Evolutionary conservation across 2,113 vertebrate species (phyloP), one percentile per base, ranked within the genome.

Genomic region (Drymodes brunneopygia): DNA sequence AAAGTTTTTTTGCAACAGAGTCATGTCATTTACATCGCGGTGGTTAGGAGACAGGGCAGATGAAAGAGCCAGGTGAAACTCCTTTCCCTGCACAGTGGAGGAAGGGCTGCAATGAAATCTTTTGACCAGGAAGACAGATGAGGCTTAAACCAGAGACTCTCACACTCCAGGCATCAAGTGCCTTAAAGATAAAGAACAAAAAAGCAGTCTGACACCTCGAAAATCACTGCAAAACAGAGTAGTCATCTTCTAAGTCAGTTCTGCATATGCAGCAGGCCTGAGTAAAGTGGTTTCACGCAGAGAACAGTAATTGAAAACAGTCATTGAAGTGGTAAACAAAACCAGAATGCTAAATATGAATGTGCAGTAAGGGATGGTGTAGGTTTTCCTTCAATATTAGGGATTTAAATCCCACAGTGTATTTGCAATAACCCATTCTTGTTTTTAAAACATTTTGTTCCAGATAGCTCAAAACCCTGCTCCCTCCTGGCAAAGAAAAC

Each of bases 291-390:
- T 93, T 96, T 96, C 95, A 86, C 69, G 61, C 88, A 86, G 72
- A 67, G 92, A 93, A 78, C 56, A 92, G 88, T 95, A 94, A 96
- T 95, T 96, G 90, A 94, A 96, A 96, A 95, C 86, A 96, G 86
- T 64, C 92, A 90, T 31, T 96, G 90, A 96, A 96, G 95, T 86
- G 77, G 90, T 92, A 95, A 96, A 95, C 94, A 94, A 96, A 96
- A 92, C 67, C 87, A 96, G 94, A 93, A 67, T 1, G 1, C 85
- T 81, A 90, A 94, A 96, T 90, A 95, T 79, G 91, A 90, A 92
- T 88, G 90, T 81, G 67, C 92, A 92, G 21, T 86, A 79, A 96
- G 57, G 78, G 25, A 86, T 79, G 60, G 1, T 67, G 91, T 95
- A 97, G 77, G 57, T 87, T 94, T 94, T 81, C 61, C 65, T 91